Base-by-base conservation (phyloP, 1,140 invertebrate species). In the Lethrus apterus region DNA sequence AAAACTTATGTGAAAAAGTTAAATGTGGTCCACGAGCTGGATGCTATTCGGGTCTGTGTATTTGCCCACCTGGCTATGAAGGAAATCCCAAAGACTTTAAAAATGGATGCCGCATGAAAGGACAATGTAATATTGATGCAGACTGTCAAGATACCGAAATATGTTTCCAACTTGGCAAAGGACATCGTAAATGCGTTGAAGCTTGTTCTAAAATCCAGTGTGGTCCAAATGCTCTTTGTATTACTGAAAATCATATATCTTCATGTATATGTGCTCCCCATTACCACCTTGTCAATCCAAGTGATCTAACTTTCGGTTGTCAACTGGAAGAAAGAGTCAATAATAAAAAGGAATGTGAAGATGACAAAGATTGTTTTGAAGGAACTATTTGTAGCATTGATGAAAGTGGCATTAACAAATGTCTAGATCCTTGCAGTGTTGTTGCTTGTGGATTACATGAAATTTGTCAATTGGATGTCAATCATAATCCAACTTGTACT, bases 181-280 rank as follows among this genome's bases (percentile, higher is more conserved):
- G 80, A 5, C 60, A 79, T 2, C 73, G 88, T 26, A 86, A 86
- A 64, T 92, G 88, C 66, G 78, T 91, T 1, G 87, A 92, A 58
- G 86, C 83, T 2, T 93, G 89, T 59, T 81, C 79, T 43, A 88
- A 89, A 67, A 71, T 87, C 7, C 86, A 92, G 57, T 93, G 90
- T 64, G 90, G 90, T 9, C 88, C 89, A 1, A 93, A 93, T 65
- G 88, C 89, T 2, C 65, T 91, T 1, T 94, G 90, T 60, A 74
- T 91, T 0, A 78, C 83, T 14, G 78, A 86, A 44, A 82, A 86
- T 58, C 88, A 92, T 64, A 74, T 83, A 29, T 87, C 88, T 1
- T 79, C 84, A 7, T 94, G 90, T 62, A 78, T 92, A 31, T 94
- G 90, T 63, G 69, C 80, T 15, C 81, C 89, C 46, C 84, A 84